Evolutionary conservation across 2,888 invertebrate species (phyloP), one percentile per base, ranked within the genome.

Genomic region (Leucophenga montana): DNA sequence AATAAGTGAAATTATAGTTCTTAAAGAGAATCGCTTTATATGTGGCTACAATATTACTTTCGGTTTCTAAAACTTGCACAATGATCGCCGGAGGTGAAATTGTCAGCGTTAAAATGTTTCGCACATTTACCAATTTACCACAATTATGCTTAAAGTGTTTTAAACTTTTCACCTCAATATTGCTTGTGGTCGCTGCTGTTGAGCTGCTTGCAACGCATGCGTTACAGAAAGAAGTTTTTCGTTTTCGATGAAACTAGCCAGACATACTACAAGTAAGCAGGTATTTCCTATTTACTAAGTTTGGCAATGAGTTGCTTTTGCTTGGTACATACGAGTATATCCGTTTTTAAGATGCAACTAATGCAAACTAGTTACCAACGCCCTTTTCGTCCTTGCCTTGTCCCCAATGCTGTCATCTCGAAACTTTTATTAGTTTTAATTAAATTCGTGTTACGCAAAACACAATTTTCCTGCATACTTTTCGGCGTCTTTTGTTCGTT

Each of bases 361-460:
- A 39, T 39, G 11, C 39, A 39, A 39, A 39, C 14, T 8, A 1
- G 1, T 50, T n/a, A 50, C 50, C 13, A 50, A 68, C 75, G 73
- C 59, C 56, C 71, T 27, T 13, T 22, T 54, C 62, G 61, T 71
- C 67, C 68, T 70, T 27, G 3, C 69, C 75, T 73, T 70, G 70
- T 61, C 70, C 70, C 68, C 73, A 81, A 81, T 2, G 13, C 46
- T 64, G 20, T 46, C 48, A 64, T 64, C 44, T 14, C n/a, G 72
- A 79, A 75, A 79, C 76, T 81, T 81, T 76, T 77, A 79, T 81
- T 81, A 75, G 74, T 81, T 81, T 81, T 83, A 83, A 83, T 81
- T 79, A 83, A 83, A 81, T 83, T 75, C 73, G 72, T 78, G 78
- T 73, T 79, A 75, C 64, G 59, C 73, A 71, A 77, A 72, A 78